phyloP scores from a whole-genome alignment of 2,113 vertebrate species.

The Petaurus breviceps region DNA sequence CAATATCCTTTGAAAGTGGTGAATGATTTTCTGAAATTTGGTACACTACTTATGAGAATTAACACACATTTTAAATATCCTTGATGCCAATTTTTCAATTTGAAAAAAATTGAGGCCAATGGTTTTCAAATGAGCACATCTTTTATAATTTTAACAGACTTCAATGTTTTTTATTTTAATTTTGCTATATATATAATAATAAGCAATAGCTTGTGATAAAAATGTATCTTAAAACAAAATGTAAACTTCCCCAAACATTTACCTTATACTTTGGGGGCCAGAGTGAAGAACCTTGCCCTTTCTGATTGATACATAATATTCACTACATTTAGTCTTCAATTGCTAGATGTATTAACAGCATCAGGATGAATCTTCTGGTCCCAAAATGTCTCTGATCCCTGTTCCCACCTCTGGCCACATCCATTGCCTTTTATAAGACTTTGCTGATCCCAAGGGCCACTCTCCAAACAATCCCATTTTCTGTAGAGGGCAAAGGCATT shows the following conservation, averaged over 20 bases:
- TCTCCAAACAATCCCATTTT: background rate
- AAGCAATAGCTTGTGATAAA: conserved; percentile 11
- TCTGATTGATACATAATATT: background rate
- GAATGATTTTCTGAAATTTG: background rate
- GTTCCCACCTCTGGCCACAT: conserved; percentile 9
- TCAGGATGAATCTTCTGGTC: conserved; percentile 20
- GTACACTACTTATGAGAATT: background rate
- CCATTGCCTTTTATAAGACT: background rate
- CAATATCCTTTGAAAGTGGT: background rate
- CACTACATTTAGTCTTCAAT: background rate
- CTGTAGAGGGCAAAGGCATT: background rate
- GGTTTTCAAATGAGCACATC: background rate
- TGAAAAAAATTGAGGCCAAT: background rate
- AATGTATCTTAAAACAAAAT: conserved; percentile 39
- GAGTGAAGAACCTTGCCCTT: background rate
- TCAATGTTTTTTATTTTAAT: background rate
- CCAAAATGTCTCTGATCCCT: conserved; percentile 37
- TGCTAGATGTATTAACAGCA: conserved; percentile 60
- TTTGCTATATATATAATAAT: too few relatives aligned
- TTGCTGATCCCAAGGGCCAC: conserved; percentile 33
- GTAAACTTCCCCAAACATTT: background rate
- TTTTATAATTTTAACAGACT: background rate
- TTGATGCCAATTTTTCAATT: background rate
- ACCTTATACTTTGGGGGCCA: background rate
- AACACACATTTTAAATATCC: background rate